phyloP scores from a whole-genome alignment of 2,888 invertebrate species.

The Lycophotia porphyrea region DNA sequence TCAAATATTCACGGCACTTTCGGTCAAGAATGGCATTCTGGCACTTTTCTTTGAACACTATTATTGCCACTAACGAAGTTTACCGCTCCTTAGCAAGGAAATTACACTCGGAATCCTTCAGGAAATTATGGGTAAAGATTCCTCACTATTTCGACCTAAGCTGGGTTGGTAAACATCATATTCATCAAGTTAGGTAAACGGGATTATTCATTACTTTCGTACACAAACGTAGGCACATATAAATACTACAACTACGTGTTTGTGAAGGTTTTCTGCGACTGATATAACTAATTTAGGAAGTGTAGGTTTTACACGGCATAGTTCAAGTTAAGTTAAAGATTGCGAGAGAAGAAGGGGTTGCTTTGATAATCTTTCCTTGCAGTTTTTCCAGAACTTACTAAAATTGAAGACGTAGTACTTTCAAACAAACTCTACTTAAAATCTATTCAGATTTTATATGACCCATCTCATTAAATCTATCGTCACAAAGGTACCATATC shows the following conservation, averaged over 20 bases:
- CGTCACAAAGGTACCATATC: not conserved
- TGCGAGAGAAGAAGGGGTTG: not conserved
- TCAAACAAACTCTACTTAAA: not conserved
- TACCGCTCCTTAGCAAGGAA: constrained; percentile 49
- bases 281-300: not conserved
- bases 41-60: constrained; percentile 84
- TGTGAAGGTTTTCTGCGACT: not conserved
- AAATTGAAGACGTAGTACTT: not conserved
- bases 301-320: not conserved
- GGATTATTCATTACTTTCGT: constrained; percentile 13
- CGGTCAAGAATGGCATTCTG: constrained; percentile 83
- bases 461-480: not conserved
- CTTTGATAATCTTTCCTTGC: not conserved
- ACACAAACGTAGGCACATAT: not conserved
- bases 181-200: constrained; percentile 34
- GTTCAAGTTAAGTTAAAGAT: not conserved
- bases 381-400: not conserved
- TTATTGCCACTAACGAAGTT: constrained; percentile 73
- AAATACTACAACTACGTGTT: not conserved
- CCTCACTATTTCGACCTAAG: constrained; percentile 41
- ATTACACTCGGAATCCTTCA: constrained; percentile 49
- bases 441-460: not conserved
- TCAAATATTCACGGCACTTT: constrained; percentile 83
- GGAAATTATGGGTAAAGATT: constrained; percentile 45
- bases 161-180: constrained; percentile 40